Base-by-base conservation (phyloP, 2,888 invertebrate species). In the Gibbula magus region DNA sequence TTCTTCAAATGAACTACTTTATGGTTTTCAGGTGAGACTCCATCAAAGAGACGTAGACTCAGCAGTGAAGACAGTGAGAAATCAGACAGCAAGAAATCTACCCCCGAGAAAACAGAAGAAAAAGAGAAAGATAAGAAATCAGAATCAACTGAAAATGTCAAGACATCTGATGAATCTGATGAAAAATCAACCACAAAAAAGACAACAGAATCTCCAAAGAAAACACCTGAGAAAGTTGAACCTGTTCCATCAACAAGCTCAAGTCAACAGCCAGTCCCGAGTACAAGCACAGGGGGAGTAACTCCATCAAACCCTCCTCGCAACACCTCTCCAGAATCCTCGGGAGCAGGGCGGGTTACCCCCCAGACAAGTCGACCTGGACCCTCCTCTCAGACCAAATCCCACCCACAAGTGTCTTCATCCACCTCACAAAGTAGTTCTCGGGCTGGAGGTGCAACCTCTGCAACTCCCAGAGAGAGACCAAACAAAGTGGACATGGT, bases 401-500 rank as follows among this genome's bases (percentile, higher is more conserved):
- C 77, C 13, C 45, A 70, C 52, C 52, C 29, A 35, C 29, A 75
- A 20, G 61, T 39, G 25, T 35, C 77, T 20, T 67, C 78, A 56
- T 29, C 61, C 2, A 75, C 74, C 32, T 53, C 73, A 20, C 75
- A 61, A 29, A 75, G 81, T 10, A 81, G 82, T 77, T 32, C 75
- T 8, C 75, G 76, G 4, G 73, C 80, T 32, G 29, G 76, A 22
- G 78, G 82, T 35, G 45, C 18, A 13, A 35, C 51, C 22, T 16
- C 74, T 2, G 18, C 39, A 1, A 51, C 25, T 54, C 82, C 75
- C 5, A 79, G 86, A 66, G 89, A 91, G 75, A 84, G 88, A 61
- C 89, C 88, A 7, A 85, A 86, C 45, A 84, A 85, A 78, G 85
- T 90, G 3, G 91, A 91, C 75, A 79, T 84, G 29, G 89, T 90